These are phyloP conservation scores for Archivesica marissinica DNA, from an alignment of 1,140 invertebrate genomes.

Conservation along the genomic window DNA sequence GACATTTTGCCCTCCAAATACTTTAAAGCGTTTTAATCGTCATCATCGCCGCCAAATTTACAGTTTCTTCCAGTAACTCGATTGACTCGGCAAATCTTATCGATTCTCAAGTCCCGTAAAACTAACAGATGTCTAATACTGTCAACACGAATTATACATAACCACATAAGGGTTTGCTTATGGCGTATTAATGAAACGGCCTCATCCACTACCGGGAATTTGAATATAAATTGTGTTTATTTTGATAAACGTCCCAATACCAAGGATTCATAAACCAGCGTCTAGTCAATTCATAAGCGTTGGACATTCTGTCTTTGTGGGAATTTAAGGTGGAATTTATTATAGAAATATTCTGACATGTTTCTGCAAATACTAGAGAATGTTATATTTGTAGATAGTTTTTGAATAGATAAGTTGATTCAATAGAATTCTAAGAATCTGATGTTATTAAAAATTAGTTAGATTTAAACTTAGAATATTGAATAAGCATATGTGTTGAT, in stretches of 20 bases:
- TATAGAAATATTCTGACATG: too few species aligned
- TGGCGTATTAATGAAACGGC: slow-evolving; percentile 37
- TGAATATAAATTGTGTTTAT: slow-evolving; percentile 62
- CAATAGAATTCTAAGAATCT: too few species aligned
- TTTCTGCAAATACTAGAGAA: too few species aligned
- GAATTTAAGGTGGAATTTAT: background rate
- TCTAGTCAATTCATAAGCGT: background rate
- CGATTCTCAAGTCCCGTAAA: slow-evolving; percentile 49
- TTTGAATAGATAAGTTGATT: too few species aligned
- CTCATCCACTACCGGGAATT: slow-evolving; percentile 2
- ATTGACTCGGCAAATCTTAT: slow-evolving; percentile 61
- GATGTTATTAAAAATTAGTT: too few species aligned
- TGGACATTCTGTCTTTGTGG: background rate
- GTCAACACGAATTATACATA: slow-evolving; percentile 54
- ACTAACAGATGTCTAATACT: slow-evolving; percentile 57
- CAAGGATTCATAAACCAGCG: slow-evolving; percentile 26
- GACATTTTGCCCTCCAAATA: slow-evolving; percentile 52
- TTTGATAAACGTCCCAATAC: slow-evolving; percentile 33
- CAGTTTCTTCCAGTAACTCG: slow-evolving; percentile 38
- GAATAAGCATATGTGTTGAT: too few species aligned
- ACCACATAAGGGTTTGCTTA: slow-evolving; percentile 45
- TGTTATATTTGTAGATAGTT: too few species aligned
- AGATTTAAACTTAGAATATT: too few species aligned
- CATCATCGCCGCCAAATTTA: slow-evolving; percentile 46
- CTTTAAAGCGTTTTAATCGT: slow-evolving; percentile 60